These are phyloP conservation scores for Oxystoma pomonae DNA, from an alignment of 2,888 invertebrate genomes.

Conservation along the genomic window DNA sequence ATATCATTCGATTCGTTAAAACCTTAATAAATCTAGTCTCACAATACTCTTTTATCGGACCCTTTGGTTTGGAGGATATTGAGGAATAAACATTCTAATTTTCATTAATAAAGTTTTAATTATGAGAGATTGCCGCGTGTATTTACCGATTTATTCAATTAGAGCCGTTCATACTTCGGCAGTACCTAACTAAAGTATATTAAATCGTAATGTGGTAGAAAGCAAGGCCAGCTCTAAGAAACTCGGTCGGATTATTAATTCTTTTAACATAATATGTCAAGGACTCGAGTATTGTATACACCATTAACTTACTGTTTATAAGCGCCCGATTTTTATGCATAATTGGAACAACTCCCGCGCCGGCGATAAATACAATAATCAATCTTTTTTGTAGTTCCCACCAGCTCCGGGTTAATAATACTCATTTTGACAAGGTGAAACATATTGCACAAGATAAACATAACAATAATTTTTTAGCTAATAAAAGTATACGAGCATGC, in stretches of 20 bases:
- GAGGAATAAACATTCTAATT: too few species aligned
- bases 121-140: too few species aligned
- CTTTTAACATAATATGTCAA: slow-evolving; percentile 20
- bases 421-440: background rate
- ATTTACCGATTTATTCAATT: too few species aligned
- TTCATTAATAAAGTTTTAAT: too few species aligned
- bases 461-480: too few species aligned
- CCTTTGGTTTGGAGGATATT: too few species aligned
- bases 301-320: slow-evolving; percentile 6
- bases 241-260: slow-evolving; percentile 12
- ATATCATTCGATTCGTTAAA: too few species aligned
- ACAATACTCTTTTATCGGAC: too few species aligned
- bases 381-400: background rate
- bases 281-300: slow-evolving; percentile 15
- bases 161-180: slow-evolving; percentile 11
- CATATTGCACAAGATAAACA: background rate
- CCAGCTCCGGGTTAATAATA: background rate
- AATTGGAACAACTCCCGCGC: slow-evolving; percentile 9
- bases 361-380: background rate
- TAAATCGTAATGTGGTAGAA: slow-evolving; percentile 17
- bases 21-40: too few species aligned
- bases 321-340: slow-evolving; percentile 1
- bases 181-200: slow-evolving; percentile 1
- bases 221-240: slow-evolving; percentile 19
- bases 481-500: too few species aligned